Base-by-base conservation (phyloP, 2,113 vertebrate species). In the Elachura formosa region DNA sequence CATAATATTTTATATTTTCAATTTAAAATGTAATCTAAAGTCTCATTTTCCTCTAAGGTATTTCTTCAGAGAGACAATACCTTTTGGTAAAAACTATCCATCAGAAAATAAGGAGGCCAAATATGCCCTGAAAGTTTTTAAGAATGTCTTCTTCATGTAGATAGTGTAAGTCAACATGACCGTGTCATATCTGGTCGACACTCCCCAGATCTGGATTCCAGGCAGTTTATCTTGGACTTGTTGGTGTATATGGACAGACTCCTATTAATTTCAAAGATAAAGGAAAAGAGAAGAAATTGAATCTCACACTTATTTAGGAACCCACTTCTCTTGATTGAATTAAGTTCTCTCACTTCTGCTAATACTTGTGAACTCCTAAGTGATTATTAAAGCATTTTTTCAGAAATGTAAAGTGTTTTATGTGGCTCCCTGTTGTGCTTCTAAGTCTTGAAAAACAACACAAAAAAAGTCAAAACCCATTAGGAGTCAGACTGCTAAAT, bases 301-400 rank as follows among this genome's bases (percentile, higher is more conserved):
- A 82, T 55, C 33, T 46, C 0, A 0, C 40, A 62, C 84, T 94
- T 94, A 92, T 95, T 96, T 95, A 91, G 80, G 16, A 94, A 7
- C 45, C 74, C 45, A 87, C 87, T 95, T 96, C 52, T 94, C 52
- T 51, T 96, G 92, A 94, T 93, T 94, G 81, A 96, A 94, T 96
- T 96, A 95, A 93, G 45, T 45, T 48, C 43, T 81, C 77, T 91
- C 25, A 75, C 49, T 94, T 95, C 52, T 89, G 24, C 33, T 96
- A 89, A 89, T 91, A 79, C 66, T 61, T 93, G 54, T 89, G 63
- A 93, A 79, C 49, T 82, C 64, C 43, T 75, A 79, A 96, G 87
- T 95, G 93, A 87, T 93, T 56, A 87, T 91, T 95, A 59, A 93
- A n/a, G 12, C 22, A 31, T 59, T 94, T 91, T 93, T 92, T 94